Evolutionary conservation across 2,888 invertebrate species (phyloP).

Genomic region (Platycnemis pennipes): DNA sequence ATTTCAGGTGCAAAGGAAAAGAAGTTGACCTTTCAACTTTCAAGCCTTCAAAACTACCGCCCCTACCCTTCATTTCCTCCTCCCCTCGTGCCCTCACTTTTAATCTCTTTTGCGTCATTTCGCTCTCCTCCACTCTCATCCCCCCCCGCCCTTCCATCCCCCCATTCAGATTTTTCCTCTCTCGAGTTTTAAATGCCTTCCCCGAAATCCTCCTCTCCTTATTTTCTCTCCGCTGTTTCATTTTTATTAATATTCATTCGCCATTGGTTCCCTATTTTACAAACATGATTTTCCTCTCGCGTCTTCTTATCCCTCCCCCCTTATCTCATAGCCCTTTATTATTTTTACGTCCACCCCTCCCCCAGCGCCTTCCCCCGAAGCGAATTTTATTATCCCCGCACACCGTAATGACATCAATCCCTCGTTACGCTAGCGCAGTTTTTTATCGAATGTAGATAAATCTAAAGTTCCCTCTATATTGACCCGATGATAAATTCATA

Average conservation of each 20-base stretch:
- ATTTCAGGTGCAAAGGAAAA: conserved; percentile 50
- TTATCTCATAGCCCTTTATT: not conserved
- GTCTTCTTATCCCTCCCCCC: not conserved
- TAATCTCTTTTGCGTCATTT: not conserved
- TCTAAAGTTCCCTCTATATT: too few species aligned
- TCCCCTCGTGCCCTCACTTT: not conserved
- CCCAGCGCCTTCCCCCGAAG: not conserved
- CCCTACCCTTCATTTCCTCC: not conserved
- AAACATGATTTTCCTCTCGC: conserved; percentile 28
- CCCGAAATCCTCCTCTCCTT: not conserved
- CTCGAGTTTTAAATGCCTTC: not conserved
- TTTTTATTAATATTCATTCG: conserved; percentile 31
- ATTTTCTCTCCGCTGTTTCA: conserved; percentile 11
- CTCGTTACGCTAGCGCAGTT: not conserved
- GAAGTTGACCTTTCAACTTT: conserved; percentile 67
- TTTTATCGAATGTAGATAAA: not conserved
- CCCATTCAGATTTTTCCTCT: not conserved
- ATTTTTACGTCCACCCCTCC: not conserved
- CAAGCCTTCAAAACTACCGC: conserved; percentile 45
- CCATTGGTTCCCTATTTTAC: conserved; percentile 24
- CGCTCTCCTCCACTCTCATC: not conserved
- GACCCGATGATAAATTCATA: too few species aligned
- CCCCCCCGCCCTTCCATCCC: not conserved
- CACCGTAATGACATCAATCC: not conserved
- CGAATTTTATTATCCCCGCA: not conserved